phyloP scores from a whole-genome alignment of 64 coral and sea anemone species.

The Porites lutea region DNA sequence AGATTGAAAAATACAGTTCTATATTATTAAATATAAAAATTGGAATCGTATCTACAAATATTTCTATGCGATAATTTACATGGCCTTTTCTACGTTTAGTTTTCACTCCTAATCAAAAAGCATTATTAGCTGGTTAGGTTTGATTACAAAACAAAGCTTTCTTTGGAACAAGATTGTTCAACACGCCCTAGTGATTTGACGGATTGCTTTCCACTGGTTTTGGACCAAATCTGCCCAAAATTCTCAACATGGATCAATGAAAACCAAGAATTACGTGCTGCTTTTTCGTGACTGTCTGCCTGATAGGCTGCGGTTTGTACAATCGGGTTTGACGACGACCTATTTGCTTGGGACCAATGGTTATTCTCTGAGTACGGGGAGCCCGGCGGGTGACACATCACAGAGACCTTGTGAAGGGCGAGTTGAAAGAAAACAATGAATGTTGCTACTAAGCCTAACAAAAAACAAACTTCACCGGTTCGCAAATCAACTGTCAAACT shows the following conservation, averaged over 20 bases:
- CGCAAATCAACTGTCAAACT: constrained; percentile 45
- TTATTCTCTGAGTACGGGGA: constrained; percentile 19
- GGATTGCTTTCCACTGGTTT: constrained; percentile 2
- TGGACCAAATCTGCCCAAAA: not conserved
- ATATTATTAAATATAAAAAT: constrained; percentile 53
- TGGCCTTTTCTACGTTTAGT: not conserved
- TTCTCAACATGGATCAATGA: constrained; percentile 1
- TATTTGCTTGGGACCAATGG: constrained; percentile 25
- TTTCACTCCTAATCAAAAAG: not conserved
- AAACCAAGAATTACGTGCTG: constrained; percentile 26
- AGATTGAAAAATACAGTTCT: constrained; percentile 38
- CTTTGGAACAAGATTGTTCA: not conserved
- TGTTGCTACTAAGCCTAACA: constrained; percentile 39
- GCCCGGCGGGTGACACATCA: constrained; percentile 22
- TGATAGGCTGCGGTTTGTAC: constrained; percentile 27
- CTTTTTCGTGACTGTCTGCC: not conserved
- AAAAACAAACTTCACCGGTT: constrained; percentile 47
- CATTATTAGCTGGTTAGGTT: constrained; percentile 34
- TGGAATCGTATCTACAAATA: not conserved
- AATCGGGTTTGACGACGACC: constrained; percentile 28
- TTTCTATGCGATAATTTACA: constrained; percentile 5
- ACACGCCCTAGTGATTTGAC: constrained; percentile 8
- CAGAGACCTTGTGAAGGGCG: constrained; percentile 33
- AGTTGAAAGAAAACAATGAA: constrained; percentile 52
- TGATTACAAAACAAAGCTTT: constrained; percentile 40